Evolutionary conservation across 2,888 invertebrate genomes (phyloP), one percentile per base, ranked within the genome.

Genomic region (Choristoneura rosaceana): DNA sequence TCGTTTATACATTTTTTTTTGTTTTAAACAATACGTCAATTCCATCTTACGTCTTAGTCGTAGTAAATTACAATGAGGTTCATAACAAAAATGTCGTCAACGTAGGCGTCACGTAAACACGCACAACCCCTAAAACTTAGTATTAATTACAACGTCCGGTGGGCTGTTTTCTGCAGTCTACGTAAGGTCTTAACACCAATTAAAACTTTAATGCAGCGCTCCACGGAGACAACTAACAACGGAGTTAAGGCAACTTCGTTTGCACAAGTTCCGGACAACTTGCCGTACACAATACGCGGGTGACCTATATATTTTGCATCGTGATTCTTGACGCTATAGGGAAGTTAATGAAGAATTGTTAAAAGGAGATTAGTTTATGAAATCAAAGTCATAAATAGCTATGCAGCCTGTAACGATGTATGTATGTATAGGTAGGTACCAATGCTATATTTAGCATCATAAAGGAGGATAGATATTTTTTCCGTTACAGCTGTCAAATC

Each of bases 181-280:
- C 17, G 25, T 25, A 10, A 12, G 25, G 55, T 25, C 55, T 55
- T 55, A 25, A 55, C 55, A 25, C 25, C 55, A 55, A 55, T 55
- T 55, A 25, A 55, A 55, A 55, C 25, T 55, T 55, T 55, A 55
- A 52, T 55, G 55, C 55, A 55, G 55, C 55, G 10, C 17, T 4
- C 25, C 55, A 12, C 12, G 4, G 47, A 4, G 55, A 25, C 55
- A 55, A 12, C 55, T 25, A 55, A 55, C 55, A 55, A 55, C 55
- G 25, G 12, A 55, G 25, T 55, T 55, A 9, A 25, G 25, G 15
- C 50, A 55, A 55, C 55, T 55, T 55, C 25, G 12, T 55, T 55
- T 55, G 55, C 55, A 25, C 17, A 12, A 55, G 55, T 25, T 52
- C 38, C 1, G 7, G 47, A 17, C 17, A 9, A 52, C 52, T 15